These are phyloP conservation scores for Idaea biselata DNA, from an alignment of 2,888 invertebrate species.

Conservation along the genomic window DNA sequence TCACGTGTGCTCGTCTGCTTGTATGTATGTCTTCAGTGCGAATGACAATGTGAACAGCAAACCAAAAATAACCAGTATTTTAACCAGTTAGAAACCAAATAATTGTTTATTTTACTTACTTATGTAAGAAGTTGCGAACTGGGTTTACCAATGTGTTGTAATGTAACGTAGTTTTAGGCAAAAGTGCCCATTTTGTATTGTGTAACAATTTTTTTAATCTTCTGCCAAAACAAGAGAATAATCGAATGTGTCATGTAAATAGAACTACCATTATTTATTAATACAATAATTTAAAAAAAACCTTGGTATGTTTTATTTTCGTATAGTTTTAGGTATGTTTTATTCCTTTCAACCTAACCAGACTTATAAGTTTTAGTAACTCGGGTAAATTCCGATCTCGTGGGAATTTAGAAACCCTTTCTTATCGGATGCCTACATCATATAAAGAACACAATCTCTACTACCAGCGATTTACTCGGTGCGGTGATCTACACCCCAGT, in stretches of 20 bases:
- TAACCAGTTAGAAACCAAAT: constrained; percentile 66
- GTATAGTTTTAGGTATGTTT: too few species aligned
- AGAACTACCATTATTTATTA: constrained; percentile 82
- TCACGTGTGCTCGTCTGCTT: constrained; percentile 64
- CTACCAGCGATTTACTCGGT: too few species aligned
- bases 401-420: too few species aligned
- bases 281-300: constrained; percentile 78
- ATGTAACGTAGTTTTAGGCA: constrained; percentile 32
- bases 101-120: constrained; percentile 32
- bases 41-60: constrained; percentile 38
- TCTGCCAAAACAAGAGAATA: constrained; percentile 80
- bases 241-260: constrained; percentile 80
- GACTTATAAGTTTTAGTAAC: too few species aligned
- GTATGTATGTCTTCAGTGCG: constrained; percentile 66
- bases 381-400: too few species aligned
- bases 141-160: constrained; percentile 62
- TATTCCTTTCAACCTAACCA: background rate
- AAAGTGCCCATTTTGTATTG: constrained; percentile 51
- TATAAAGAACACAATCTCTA: too few species aligned
- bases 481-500: too few species aligned
- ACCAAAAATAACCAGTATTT: constrained; percentile 78
- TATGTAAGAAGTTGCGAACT: constrained; percentile 28
- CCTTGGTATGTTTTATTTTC: constrained; percentile 52
- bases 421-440: too few species aligned
- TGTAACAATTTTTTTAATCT: constrained; percentile 78